Base-by-base conservation (phyloP, 2,888 invertebrate species). In the Caenorhabditis sp. region DNA sequence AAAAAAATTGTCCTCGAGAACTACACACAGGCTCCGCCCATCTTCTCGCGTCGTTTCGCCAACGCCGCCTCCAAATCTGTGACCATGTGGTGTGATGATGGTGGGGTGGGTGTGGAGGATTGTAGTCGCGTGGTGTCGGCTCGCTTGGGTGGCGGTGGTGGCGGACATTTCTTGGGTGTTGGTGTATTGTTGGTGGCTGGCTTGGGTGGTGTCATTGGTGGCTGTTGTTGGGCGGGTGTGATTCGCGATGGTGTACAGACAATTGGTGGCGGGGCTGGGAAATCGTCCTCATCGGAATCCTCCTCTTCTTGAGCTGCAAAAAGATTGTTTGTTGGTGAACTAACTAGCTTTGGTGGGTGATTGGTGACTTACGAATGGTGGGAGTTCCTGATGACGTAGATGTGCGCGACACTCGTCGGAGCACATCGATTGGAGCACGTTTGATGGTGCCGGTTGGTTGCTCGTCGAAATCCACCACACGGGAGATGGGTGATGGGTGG, bases 81-180 rank as follows among this genome's bases (percentile, higher is more conserved):
- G 31, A 10, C 4, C 65, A 77, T 71, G 59, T 76, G 71, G 52
- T 69, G 60, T 38, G 52, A n/a, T n/a, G n/a, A n/a, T n/a, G n/a
- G 54, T 17, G 62, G 57, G n/a, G 57, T 23, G 12, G 73, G 59
- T 8, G 65, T 59, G 8, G 54, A 36, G 56, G 59, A 38, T 38
- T 81, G 80, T 10, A 85, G 67, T 57, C 78, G 66, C 17, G 85
- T 86, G 43, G 71, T 77, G 17, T 85, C 84, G 4, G 83, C 67
- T 25, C 87, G 70, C 63, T 85, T 86, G 21, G 87, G 87, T 21
- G 87, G 87, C 26, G 86, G 85, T 20, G 87, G 87, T 7, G 83
- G 80, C 26, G 77, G 68, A 14, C 57, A 66, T 60, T 70, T 74
- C 38, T 70, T 70, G 54, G 31, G 56, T 25, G 1, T 63, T 10